These are phyloP conservation scores for Patiria pectinifera DNA, from an alignment of 53 echinoderm and acorn worm genomes.

Conservation along the genomic window DNA sequence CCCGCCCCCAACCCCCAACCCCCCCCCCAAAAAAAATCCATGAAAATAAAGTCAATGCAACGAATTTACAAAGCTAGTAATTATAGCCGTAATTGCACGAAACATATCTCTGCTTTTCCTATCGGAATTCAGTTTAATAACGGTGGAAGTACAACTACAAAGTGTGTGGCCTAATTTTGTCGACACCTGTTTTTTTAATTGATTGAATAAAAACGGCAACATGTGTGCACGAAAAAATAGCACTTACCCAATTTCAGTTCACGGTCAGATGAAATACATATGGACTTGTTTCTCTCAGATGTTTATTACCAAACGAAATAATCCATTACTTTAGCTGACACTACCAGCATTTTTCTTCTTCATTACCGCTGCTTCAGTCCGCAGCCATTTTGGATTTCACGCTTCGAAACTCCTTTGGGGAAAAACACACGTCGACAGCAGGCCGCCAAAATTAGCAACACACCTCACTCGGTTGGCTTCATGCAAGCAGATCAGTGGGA, in stretches of 20 bases:
- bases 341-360: neutral
- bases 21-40: too few relatives aligned
- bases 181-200: neutral
- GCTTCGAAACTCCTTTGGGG: neutral
- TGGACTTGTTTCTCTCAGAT: neutral
- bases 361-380: neutral
- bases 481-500: neutral
- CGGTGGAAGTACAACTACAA: too few relatives aligned
- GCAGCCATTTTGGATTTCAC: constrained; percentile 15
- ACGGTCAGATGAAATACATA: neutral
- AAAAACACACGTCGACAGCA: neutral
- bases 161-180: too few relatives aligned
- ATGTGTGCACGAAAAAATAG: neutral
- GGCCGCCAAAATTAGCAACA: neutral
- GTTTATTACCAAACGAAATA: neutral
- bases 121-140: too few relatives aligned
- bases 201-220: neutral
- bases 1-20: too few relatives aligned
- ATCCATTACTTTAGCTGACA: neutral
- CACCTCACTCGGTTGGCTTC: neutral
- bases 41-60: too few relatives aligned
- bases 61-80: too few relatives aligned
- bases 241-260: neutral
- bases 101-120: too few relatives aligned
- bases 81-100: too few relatives aligned